Evolutionary conservation across 1,140 invertebrate genomes (phyloP).

Genomic region (Pogonus chalceus): DNA sequence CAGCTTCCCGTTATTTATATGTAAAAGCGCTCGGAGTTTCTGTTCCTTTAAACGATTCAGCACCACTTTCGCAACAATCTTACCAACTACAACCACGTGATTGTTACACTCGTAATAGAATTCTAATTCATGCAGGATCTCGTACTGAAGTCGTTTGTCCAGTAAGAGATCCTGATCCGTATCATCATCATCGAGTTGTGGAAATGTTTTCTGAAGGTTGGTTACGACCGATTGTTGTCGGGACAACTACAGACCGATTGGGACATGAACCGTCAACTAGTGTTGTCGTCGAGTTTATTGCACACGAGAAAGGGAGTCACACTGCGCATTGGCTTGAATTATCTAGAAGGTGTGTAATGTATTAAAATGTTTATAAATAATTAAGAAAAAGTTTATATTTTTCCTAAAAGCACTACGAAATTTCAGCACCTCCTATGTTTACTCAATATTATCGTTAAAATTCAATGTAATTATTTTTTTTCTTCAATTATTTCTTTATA

Average conservation of each 20-base stretch:
- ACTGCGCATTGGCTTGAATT: constrained; percentile 76
- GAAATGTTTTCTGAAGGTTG: constrained; percentile 80
- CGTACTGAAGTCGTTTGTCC: constrained; percentile 62
- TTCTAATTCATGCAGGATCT: constrained; percentile 59
- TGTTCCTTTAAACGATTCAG: constrained; percentile 25
- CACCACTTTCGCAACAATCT: constrained; percentile 37
- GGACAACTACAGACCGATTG: constrained; percentile 45
- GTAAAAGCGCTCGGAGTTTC: constrained; percentile 54
- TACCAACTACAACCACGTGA: constrained; percentile 39
- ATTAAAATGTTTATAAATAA: too few species aligned
- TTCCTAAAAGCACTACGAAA: too few species aligned
- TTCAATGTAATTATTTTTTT: too few species aligned
- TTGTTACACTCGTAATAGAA: constrained; percentile 59
- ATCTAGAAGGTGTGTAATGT: constrained; percentile 56
- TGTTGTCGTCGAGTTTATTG: constrained; percentile 66
- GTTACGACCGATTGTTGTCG: constrained; percentile 37
- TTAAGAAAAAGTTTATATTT: too few species aligned
- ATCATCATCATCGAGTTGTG: constrained; percentile 45
- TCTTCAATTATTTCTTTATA: too few species aligned
- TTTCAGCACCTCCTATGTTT: too few species aligned
- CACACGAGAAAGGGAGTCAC: constrained; percentile 61
- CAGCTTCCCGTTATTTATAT: constrained; percentile 54
- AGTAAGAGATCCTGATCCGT: constrained; percentile 31
- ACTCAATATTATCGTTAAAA: too few species aligned
- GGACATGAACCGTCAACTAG: constrained; percentile 51